Evolutionary conservation across 2,113 vertebrate species (phyloP).

Genomic region (Percina caprodes): DNA sequence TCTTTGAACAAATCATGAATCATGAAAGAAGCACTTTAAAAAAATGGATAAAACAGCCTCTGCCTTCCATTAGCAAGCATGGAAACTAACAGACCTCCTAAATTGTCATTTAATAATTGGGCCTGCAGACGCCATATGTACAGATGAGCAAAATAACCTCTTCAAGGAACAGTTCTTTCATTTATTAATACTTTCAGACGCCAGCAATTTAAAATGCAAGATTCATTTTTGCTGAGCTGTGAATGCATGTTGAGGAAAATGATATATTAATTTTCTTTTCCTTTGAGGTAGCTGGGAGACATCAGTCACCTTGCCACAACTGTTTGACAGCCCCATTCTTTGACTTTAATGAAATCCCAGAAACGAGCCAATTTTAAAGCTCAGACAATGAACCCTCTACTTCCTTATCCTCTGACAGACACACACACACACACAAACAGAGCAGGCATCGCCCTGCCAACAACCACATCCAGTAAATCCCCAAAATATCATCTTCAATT

Average conservation of each 20-base stretch:
- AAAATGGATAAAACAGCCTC: conserved; percentile 41
- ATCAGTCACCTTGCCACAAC: conserved; percentile 72
- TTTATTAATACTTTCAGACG: conserved; percentile 67
- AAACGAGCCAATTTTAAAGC: conserved; percentile 69
- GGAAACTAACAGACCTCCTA: conserved; percentile 37
- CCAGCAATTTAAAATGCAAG: conserved; percentile 56
- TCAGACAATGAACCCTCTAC: conserved; percentile 65
- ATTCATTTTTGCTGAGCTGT: conserved; percentile 50
- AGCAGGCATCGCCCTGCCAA: conserved; percentile 24
- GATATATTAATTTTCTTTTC: conserved; percentile 54
- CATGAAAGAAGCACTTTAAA: conserved; percentile 32
- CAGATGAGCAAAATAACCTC: conserved; percentile 70
- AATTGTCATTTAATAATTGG: conserved; percentile 68
- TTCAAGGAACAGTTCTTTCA: conserved; percentile 53
- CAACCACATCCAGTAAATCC: conserved; percentile 55
- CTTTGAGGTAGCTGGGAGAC: conserved; percentile 52
- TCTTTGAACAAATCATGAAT: conserved; percentile 42
- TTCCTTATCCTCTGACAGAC: conserved; percentile 38
- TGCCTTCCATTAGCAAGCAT: conserved; percentile 32
- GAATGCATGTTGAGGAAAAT: conserved; percentile 51
- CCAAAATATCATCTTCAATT: conserved; percentile 63
- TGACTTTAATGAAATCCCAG: conserved; percentile 77
- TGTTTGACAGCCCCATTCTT: conserved; percentile 66
- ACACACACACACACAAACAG: background rate
- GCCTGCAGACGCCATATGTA: conserved; percentile 42